These are phyloP conservation scores for Laupala kohalensis DNA, from an alignment of 1,140 invertebrate species.

Conservation along the genomic window DNA sequence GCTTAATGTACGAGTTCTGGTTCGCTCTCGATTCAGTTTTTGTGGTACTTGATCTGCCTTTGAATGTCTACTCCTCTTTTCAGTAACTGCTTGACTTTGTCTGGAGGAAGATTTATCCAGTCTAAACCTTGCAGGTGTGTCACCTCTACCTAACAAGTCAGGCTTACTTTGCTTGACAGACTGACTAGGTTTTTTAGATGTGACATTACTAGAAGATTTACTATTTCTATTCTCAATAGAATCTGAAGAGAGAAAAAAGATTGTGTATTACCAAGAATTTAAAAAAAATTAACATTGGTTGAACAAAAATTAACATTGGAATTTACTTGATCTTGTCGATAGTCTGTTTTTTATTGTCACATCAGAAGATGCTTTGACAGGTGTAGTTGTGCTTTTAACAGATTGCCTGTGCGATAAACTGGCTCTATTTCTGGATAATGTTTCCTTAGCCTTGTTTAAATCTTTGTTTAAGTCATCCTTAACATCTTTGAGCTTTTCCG, in stretches of 20 bases:
- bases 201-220: not conserved
- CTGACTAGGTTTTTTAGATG: not conserved
- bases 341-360: not conserved
- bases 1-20: constrained; percentile 25
- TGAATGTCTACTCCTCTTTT: not conserved
- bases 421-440: not conserved
- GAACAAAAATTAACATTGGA: not conserved
- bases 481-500: not conserved
- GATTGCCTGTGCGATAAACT: not conserved
- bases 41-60: not conserved
- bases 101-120: not conserved
- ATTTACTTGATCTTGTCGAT: not conserved
- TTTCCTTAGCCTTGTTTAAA: not conserved
- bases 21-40: constrained; percentile 18
- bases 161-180: not conserved
- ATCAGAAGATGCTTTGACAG: not conserved
- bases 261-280: not conserved
- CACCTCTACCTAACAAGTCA: not conserved
- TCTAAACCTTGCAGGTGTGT: not conserved
- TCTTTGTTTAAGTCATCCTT: not conserved
- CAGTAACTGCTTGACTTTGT: too few relatives aligned
- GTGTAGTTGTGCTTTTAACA: not conserved
- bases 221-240: not conserved
- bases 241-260: not conserved
- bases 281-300: not conserved